Conservation (phyloP, 30 jellyfish, hydroid and myxozoan species). For the Pelagia noctiluca region DNA sequence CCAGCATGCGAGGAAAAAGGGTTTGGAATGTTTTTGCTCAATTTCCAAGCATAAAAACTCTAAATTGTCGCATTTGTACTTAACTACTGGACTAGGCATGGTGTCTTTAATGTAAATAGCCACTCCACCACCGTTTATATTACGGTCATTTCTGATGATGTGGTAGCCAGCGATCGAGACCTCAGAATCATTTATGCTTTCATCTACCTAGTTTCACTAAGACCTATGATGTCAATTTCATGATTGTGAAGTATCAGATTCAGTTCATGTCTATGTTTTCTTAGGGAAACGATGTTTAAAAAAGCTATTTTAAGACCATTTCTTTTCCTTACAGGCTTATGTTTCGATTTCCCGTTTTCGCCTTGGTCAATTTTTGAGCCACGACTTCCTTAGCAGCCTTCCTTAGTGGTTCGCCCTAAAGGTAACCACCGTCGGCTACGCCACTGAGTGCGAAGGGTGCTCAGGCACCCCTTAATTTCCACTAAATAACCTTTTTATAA, state of each 20-base stretch:
- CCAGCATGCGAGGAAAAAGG: background rate
- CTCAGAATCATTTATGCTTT: background rate
- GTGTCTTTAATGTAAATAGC: constrained; percentile 46
- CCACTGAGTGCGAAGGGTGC: no score
- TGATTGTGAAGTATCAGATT: background rate
- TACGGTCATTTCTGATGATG: constrained; percentile 29
- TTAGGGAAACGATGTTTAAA: background rate
- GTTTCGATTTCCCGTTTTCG: no score
- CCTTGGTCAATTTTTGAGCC: constrained; percentile 9
- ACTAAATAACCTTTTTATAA: no score
- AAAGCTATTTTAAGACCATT: background rate
- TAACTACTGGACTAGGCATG: constrained; percentile 26
- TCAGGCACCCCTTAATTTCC: no score
- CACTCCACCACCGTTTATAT: constrained; percentile 34
- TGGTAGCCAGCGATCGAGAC: constrained; percentile 1
- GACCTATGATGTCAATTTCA: background rate
- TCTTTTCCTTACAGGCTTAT: constrained; percentile 16
- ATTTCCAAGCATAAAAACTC: constrained; percentile 14
- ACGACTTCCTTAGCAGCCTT: constrained; percentile 15
- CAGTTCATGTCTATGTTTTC: background rate
- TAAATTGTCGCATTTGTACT: constrained; percentile 17
- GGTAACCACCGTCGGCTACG: no score
- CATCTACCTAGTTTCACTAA: background rate
- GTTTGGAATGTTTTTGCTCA: background rate
- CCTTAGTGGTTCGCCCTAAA: no score